Base-by-base conservation (phyloP, 1,140 invertebrate genomes). In the Leucophenga varia region DNA sequence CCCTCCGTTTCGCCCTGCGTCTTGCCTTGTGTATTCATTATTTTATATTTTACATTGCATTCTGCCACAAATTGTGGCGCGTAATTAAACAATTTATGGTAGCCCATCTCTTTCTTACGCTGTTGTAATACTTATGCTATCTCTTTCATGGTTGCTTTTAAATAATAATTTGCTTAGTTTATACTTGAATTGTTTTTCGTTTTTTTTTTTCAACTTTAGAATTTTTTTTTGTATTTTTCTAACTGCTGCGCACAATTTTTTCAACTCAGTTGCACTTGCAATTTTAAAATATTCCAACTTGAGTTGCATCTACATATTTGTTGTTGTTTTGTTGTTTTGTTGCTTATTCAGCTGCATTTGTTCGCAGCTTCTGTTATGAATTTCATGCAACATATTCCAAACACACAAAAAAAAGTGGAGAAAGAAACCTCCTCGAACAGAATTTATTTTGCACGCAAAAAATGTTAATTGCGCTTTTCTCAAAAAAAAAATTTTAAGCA, bases 81-180 rank as follows among this genome's bases (percentile, higher is more conserved):
- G 63, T 67, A 67, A 67, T 67, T 67, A 67, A 67, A 67, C 63
- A 67, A 67, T 67, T 67, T 67, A 51, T 57, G 49, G n/a, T n/a
- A n/a, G n/a, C n/a, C n/a, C n/a, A n/a, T n/a, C n/a, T n/a, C n/a
- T n/a, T n/a, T n/a, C n/a, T n/a, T n/a, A n/a, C n/a, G n/a, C n/a
- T n/a, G n/a, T n/a, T n/a, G n/a, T n/a, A n/a, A n/a, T n/a, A n/a
- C n/a, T n/a, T n/a, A n/a, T n/a, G n/a, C n/a, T n/a, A n/a, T n/a
- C n/a, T n/a, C n/a, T n/a, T n/a, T n/a, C n/a, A n/a, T n/a, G 55
- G 55, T 57, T 54, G 63, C 63, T 65, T 63, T 65, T 65, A 65
- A 63, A 67, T 67, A 67, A 67, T 67, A 67, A 67, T 67, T 67
- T 67, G 63, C 63, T 67, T 67, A 67, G 63, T 65, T 65, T 67